Evolutionary conservation across 2,888 invertebrate species (phyloP), one percentile per base, ranked within the genome.

Genomic region (Scaptomyza parva): DNA sequence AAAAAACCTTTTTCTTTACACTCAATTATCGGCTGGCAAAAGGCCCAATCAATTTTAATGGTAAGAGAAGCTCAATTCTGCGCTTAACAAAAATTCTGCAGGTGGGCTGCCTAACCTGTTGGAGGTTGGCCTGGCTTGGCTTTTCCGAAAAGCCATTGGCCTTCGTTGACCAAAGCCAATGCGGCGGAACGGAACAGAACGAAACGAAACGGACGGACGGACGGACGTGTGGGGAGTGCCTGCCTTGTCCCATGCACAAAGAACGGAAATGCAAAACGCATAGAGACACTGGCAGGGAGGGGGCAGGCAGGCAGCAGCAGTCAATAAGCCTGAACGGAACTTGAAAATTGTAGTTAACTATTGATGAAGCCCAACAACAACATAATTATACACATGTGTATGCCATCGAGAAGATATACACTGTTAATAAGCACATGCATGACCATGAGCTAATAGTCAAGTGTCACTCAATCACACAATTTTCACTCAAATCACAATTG

Each of bases 231-330:
- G 76, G 50, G 57, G 68, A 58, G 70, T 62, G 73, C 17, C 71
- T 62, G 76, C 76, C 73, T 70, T 86, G 86, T 62, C 71, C 76
- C 73, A 76, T 86, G 86, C 77, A 85, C 83, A 68, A 52, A 73
- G 79, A 80, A 86, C 89, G 89, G 87, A 88, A 84, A 89, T 87
- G 87, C 88, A 88, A 78, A 78, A 75, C 66, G 33, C 20, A 48
- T n/a, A n/a, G 14, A n/a, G 20, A 65, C 47, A 83, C 64, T 30
- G 30, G 30, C 30, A 30, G 30, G n/a, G n/a, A n/a, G n/a, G n/a
- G n/a, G n/a, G n/a, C n/a, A n/a, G 6, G 7, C 2, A 55, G 63
- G 37, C 70, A 65, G 67, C 60, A 59, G 17, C 37, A 57, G 66
- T 33, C 68, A 68, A 72, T 61, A 59, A 66, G 61, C 58, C 58